Base-by-base conservation (phyloP, 2,888 invertebrate genomes). In the Rhagophthalmus giganteus region DNA sequence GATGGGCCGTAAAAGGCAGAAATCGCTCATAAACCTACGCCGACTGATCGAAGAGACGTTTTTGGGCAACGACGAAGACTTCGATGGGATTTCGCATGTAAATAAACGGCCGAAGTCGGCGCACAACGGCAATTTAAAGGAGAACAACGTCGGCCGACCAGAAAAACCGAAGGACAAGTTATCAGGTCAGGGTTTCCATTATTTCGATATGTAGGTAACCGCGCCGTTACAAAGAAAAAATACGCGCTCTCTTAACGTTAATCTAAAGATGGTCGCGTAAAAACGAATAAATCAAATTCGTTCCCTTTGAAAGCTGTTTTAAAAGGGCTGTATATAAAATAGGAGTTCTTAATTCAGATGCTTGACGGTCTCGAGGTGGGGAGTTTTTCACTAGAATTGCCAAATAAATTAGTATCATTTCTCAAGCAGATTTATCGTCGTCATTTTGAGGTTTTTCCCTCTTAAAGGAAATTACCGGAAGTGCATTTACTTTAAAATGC, bases 391-490 rank as follows among this genome's bases (percentile, higher is more conserved):
- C 60, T 64, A 67, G 66, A 69, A 68, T 68, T 68, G 68, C 68
- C 63, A 69, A 68, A 69, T 69, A 70, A 69, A 70, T 70, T 70
- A 70, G 70, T 65, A 66, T 67, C 70, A 70, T 70, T 70, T 70
- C 67, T 70, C 70, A 70, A 63, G 58, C 65, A 62, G 69, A 70
- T 70, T 70, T 70, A 69, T 69, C 53, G 68, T 61, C 66, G 67
- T 68, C 69, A 68, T 69, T 69, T 70, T 61, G 64, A 46, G 60
- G 59, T 63, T 65, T 64, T 67, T 61, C 58, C 52, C 62, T 57
- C 58, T 52, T 50, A 50, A 55, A 60, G 59, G 51, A 59, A 64
- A 63, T 64, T 60, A 62, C 59, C 46, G 48, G 57, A 62, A 62
- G 62, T 63, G 60, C 62, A 61, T 61, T 62, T 60, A 51, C 60